These are phyloP conservation scores for Disparrhopalites patrizii DNA, from an alignment of 2,888 invertebrate genomes.

Conservation along the genomic window DNA sequence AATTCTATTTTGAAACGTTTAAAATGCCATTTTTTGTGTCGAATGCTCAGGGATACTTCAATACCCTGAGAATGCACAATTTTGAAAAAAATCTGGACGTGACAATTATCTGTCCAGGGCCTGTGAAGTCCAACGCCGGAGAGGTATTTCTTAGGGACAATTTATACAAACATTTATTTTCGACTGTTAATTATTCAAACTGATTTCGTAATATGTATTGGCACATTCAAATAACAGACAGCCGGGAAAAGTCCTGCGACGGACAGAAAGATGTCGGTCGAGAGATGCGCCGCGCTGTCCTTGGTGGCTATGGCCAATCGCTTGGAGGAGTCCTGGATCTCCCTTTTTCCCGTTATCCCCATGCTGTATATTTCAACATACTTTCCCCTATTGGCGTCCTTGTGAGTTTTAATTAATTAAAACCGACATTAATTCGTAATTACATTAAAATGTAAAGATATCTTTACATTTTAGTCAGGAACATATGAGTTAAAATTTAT, in stretches of 20 bases:
- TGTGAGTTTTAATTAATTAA: too few species aligned
- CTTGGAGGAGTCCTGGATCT: conserved; percentile 66
- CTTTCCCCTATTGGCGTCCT: conserved; percentile 56
- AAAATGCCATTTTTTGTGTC: too few species aligned
- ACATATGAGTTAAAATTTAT: not conserved
- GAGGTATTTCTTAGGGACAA: too few species aligned
- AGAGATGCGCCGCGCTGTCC: conserved; percentile 55
- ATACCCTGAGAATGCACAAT: not conserved
- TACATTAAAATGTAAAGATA: too few species aligned
- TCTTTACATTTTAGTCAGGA: not conserved
- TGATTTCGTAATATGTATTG: too few species aligned
- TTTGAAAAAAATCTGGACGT: not conserved
- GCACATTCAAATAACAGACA: too few species aligned
- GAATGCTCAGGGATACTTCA: not conserved
- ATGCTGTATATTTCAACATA: conserved; percentile 59
- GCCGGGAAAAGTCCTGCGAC: too few species aligned
- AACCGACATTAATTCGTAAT: too few species aligned
- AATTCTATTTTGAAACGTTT: too few species aligned
- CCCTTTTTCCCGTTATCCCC: conserved; percentile 60
- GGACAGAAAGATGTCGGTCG: conserved; percentile 54
- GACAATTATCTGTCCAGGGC: not conserved
- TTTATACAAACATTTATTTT: too few species aligned
- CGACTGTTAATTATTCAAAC: too few species aligned
- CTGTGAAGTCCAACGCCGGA: not conserved
- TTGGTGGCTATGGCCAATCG: conserved; percentile 56